Evolutionary conservation across 2,113 vertebrate species (phyloP), one percentile per base, ranked within the genome.

Genomic region (Anarhynchus alexandrinus): DNA sequence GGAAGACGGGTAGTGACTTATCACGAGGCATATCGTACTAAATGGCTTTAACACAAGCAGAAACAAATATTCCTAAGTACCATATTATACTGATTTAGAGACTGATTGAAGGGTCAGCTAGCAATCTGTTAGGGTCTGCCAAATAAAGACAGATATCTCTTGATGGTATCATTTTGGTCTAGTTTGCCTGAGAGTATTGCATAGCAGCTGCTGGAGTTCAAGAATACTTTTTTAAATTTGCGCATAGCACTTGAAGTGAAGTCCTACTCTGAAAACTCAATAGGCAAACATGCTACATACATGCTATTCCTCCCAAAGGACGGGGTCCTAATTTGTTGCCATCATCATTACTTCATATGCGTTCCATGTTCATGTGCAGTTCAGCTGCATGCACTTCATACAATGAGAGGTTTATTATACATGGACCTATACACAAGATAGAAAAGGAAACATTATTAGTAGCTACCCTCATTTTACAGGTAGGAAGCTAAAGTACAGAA

Each of bases 31-130:
- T 90, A 62, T 58, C 54, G 20, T 55, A 66, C 54, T 47, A 65
- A 92, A 89, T 73, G 55, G n/a, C 27, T 89, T 95, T 90, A 91
- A 85, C 36, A 72, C 15, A 82, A 95, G 58, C 27, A 96, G 91
- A 93, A 95, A 72, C 2, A 90, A 90, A 80, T 90, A 82, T 83
- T 71, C 12, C 34, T 64, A 59, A 61, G 61, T 62, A 82, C 57
- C 49, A 20, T 40, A 86, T 42, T 72, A 26, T 38, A 93, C 25
- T 90, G 76, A 94, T 84, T 86, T 57, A 85, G 69, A 94, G n/a
- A 93, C 36, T 40, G 34, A 77, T 45, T 77, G 59, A 93, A 90
- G 71, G 19, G 32, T 93, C 58, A 71, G 83, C n/a, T 69, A 84
- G 15, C 38, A 91, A 19, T 72, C 65, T 95, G 22, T 86, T 89